phyloP scores from a whole-genome alignment of 2,888 invertebrate genomes.

The Andrena hattorfiana region DNA sequence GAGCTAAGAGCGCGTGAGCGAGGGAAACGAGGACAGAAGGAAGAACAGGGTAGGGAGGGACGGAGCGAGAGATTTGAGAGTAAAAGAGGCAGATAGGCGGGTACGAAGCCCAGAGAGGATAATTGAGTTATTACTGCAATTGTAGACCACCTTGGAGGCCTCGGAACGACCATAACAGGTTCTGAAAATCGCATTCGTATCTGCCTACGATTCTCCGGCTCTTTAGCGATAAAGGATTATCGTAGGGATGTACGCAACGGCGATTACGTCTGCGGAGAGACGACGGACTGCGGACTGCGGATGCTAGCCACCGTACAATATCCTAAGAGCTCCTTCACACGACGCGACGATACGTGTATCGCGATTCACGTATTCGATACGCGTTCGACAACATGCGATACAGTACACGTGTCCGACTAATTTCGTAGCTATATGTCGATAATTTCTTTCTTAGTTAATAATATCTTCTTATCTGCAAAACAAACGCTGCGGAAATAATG shows the following conservation, averaged over 20 bases:
- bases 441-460: too few relatives aligned
- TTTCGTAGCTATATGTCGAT: too few relatives aligned
- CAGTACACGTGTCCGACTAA: too few relatives aligned
- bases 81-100: slow-evolving; percentile 85
- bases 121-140: slow-evolving; percentile 86
- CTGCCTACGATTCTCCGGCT: slow-evolving; percentile 81
- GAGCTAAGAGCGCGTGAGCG: slow-evolving; percentile 32
- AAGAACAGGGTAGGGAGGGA: slow-evolving; percentile 64
- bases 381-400: too few relatives aligned
- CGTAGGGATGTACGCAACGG: slow-evolving; percentile 68
- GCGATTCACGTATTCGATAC: too few relatives aligned
- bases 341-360: too few relatives aligned
- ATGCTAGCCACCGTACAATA: slow-evolving; percentile 16
- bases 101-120: slow-evolving; percentile 83
- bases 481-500: not conserved
- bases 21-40: slow-evolving; percentile 22
- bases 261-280: slow-evolving; percentile 60
- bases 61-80: slow-evolving; percentile 84
- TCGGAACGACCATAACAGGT: slow-evolving; percentile 84
- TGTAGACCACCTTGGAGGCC: slow-evolving; percentile 85
- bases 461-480: too few relatives aligned
- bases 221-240: slow-evolving; percentile 82
- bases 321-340: not conserved
- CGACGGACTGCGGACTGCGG: slow-evolving; percentile 30
- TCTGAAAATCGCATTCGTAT: slow-evolving; percentile 83